Base-by-base conservation (phyloP, 1,140 invertebrate genomes). In the Bicyclus anynana region DNA sequence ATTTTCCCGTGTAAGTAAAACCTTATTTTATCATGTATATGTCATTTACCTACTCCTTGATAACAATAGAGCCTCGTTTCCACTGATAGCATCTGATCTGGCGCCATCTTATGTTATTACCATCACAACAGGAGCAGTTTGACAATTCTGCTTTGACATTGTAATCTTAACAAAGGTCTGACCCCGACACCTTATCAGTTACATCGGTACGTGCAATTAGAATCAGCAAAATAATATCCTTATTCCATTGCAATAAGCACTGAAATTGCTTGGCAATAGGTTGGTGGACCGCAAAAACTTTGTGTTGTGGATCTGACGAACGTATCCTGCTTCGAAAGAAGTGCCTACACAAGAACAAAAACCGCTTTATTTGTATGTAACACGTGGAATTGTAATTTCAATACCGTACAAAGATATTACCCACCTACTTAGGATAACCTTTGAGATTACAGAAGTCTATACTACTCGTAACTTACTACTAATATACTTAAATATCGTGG, bases 101-200 rank as follows among this genome's bases (percentile, higher is more conserved):
- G 72, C 82, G 80, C 78, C 80, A 69, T 80, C 69, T 67, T 47
- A 49, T 52, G 20, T 49, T 47, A 83, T 85, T 83, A 74, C 50
- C 82, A 85, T 83, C 62, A 74, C 71, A 80, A 84, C 53, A 70
- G 70, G 55, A 67, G 33, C 50, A 52, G 62, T 60, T 69, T 65
- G 59, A 68, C 65, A 62, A 74, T 65, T 66, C 74, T 61, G 69
- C 63, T 66, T 74, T 69, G 67, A 74, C 74, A 79, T 79, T 81
- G 77, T 82, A 74, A 74, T 78, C 65, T 72, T 54, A 71, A 80
- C 77, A 82, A 80, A 77, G 68, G 65, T 72, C 57, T 81, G 77
- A 82, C 78, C n/a, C 74, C 77, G 69, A 74, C 74, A 69, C 69
- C 62, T 84, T 84, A 84, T 84, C 77, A 72, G 68, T 69, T 53